These are phyloP conservation scores for Mimas tiliae DNA, from an alignment of 2,888 invertebrate species.

Conservation along the genomic window DNA sequence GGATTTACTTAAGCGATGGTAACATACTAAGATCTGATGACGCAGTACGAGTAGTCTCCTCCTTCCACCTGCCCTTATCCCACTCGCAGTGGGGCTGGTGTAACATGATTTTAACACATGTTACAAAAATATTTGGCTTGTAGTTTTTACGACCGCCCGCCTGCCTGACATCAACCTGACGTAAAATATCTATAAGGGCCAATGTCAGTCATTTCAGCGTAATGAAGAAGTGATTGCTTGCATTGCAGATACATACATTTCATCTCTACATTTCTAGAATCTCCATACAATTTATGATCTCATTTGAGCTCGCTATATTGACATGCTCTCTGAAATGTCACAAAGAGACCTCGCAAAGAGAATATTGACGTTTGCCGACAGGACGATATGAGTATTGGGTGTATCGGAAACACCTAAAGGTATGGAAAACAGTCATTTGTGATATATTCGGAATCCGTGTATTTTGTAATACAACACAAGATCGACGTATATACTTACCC, in stretches of 20 bases:
- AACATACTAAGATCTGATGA: too few species aligned
- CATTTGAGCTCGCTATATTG: background rate
- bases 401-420: conserved; percentile 6
- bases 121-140: too few species aligned
- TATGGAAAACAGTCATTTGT: background rate
- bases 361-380: conserved; percentile 4
- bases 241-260: background rate
- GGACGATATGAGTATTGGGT: background rate
- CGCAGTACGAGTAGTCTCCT: too few species aligned
- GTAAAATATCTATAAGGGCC: too few species aligned
- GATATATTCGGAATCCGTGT: background rate
- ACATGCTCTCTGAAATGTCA: background rate
- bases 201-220: too few species aligned
- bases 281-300: background rate
- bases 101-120: too few species aligned
- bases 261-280: background rate
- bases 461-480: conserved; percentile 2
- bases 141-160: too few species aligned
- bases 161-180: too few species aligned
- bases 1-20: too few species aligned
- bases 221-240: too few species aligned
- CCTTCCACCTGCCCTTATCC: too few species aligned
- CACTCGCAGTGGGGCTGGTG: too few species aligned
- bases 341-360: background rate
- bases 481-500: background rate